A percentile compares a stretch with the other conserved stretches of the same genome.
Evolutionary conservation across 2,888 invertebrate genomes (phyloP).

Genomic region (Tipula unca): DNA sequence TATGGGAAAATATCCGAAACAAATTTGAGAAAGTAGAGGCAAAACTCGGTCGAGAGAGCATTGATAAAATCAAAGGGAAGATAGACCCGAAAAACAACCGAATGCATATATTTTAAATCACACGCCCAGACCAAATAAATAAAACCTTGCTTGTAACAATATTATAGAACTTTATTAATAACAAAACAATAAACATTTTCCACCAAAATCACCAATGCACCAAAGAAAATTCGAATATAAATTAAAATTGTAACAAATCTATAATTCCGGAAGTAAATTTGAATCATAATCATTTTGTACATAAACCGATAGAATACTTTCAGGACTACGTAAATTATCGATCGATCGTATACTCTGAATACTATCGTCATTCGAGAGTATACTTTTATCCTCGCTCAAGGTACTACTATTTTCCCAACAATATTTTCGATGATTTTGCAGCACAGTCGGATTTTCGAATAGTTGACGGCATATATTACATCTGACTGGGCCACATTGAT

Average conservation of each 20-base stretch:
- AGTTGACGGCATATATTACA: constrained; percentile 19
- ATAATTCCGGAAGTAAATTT: constrained; percentile 15
- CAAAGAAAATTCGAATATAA: background rate
- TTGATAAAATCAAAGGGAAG: no score
- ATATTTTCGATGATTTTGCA: constrained; percentile 19
- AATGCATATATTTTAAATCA: no score
- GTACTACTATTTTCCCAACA: constrained; percentile 1
- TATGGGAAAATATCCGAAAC: no score
- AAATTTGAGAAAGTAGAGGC: no score
- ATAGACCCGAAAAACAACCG: no score
- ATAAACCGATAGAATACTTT: background rate
- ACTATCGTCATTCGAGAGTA: background rate
- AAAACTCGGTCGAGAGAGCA: no score
- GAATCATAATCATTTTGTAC: constrained; percentile 15
- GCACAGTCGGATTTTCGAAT: constrained; percentile 19
- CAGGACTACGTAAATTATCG: background rate
- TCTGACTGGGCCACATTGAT: constrained; percentile 1
- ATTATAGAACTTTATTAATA: background rate
- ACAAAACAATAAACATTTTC: background rate
- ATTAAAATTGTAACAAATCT: background rate
- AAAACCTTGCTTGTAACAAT: background rate
- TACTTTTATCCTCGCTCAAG: background rate
- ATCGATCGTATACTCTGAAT: background rate
- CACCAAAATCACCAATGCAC: background rate
- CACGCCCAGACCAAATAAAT: no score